phyloP scores from a whole-genome alignment of 2,113 vertebrate genomes.

The Clinocottus analis region DNA sequence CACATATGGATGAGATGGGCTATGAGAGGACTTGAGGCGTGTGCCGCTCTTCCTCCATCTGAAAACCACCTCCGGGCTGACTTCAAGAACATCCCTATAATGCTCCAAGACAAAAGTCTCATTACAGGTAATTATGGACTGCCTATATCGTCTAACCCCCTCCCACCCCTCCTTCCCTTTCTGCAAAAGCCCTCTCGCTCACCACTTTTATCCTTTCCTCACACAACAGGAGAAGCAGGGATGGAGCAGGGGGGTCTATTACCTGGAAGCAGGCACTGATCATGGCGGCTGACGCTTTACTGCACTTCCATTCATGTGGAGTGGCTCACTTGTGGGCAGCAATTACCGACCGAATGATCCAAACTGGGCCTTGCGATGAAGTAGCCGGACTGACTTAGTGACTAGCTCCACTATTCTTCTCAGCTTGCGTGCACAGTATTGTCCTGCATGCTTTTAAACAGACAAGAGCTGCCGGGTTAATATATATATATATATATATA shows the following conservation, averaged over 20 bases:
- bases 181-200: constrained; percentile 61
- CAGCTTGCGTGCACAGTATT: constrained; percentile 43
- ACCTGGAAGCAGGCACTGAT: constrained; percentile 79
- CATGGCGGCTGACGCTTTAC: constrained; percentile 79
- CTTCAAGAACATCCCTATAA: constrained; percentile 94
- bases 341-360: constrained; percentile 84
- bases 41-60: constrained; percentile 83
- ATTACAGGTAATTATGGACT: constrained; percentile 95
- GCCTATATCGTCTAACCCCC: constrained; percentile 80
- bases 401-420: constrained; percentile 57
- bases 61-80: constrained; percentile 84
- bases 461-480: constrained; percentile 7
- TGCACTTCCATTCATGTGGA: constrained; percentile 85
- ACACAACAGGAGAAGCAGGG: constrained; percentile 83
- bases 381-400: constrained; percentile 70
- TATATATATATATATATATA: neutral
- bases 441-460: constrained; percentile 49
- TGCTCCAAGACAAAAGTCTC: constrained; percentile 94
- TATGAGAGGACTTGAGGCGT: constrained; percentile 83
- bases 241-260: constrained; percentile 69
- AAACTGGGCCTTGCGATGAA: constrained; percentile 79
- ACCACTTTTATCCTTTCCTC: constrained; percentile 88
- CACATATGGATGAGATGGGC: constrained; percentile 86
- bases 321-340: constrained; percentile 84
- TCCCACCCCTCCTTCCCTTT: constrained; percentile 9